Evolutionary conservation across 2,888 invertebrate species (phyloP).

Genomic region (Lochmaea crataegi): DNA sequence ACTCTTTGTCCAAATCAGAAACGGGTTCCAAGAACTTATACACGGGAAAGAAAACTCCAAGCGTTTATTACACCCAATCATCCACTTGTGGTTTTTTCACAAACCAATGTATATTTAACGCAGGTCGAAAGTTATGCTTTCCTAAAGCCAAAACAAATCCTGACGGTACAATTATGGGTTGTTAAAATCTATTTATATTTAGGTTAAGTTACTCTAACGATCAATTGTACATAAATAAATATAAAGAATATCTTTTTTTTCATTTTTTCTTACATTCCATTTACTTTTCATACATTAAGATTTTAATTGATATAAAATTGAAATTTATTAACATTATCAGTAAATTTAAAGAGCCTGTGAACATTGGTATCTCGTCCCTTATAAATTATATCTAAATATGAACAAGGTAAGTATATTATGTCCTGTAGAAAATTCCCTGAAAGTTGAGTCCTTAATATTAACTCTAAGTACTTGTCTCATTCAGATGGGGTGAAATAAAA

Average conservation of each 20-base stretch:
- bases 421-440: too few relatives aligned
- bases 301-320: too few relatives aligned
- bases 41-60: slow-evolving; percentile 78
- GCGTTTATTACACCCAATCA: slow-evolving; percentile 86
- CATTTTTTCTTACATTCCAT: background rate
- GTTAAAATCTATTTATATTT: slow-evolving; percentile 59
- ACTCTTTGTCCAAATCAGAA: slow-evolving; percentile 84
- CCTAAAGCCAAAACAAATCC: slow-evolving; percentile 83
- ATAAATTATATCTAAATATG: too few relatives aligned
- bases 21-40: slow-evolving; percentile 72
- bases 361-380: too few relatives aligned
- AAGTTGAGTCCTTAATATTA: too few relatives aligned
- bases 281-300: too few relatives aligned
- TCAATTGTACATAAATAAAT: slow-evolving; percentile 26
- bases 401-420: too few relatives aligned
- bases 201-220: slow-evolving; percentile 35
- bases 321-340: too few relatives aligned
- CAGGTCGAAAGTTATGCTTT: slow-evolving; percentile 83
- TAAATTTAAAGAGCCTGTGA: too few relatives aligned
- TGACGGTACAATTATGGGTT: slow-evolving; percentile 77
- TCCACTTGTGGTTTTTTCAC: slow-evolving; percentile 90
- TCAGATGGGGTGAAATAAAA: background rate
- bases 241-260: slow-evolving; percentile 3
- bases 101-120: slow-evolving; percentile 85
- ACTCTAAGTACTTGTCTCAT: background rate